A percentile compares a stretch with the other conserved stretches of the same genome.
Conservation (phyloP, 2,888 invertebrate genomes). For the Halictus ligatus region DNA sequence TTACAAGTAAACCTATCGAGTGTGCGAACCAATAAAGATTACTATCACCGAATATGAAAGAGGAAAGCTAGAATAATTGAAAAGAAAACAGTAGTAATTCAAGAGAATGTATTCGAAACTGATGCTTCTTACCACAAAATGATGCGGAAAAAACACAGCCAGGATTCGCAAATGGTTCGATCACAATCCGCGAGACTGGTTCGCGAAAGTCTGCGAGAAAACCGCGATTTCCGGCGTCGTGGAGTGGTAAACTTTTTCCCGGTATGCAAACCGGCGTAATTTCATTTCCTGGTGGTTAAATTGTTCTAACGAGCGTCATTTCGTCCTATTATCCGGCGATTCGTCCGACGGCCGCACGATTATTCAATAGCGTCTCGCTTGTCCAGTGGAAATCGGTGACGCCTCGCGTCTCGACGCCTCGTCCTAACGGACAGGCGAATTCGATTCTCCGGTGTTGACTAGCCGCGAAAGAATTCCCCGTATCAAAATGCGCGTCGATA, state of each 20-base stretch:
- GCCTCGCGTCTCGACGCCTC: background rate
- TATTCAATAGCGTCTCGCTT: conserved; percentile 3
- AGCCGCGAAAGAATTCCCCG: conserved; percentile 12
- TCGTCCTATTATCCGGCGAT: conserved; percentile 17
- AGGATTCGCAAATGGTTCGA: background rate
- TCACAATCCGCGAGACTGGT: background rate
- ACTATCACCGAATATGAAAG: no score
- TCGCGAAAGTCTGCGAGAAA: background rate
- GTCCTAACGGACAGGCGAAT: background rate
- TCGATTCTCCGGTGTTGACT: background rate
- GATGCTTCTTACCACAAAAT: background rate
- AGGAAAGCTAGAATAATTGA: background rate
- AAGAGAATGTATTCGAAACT: background rate
- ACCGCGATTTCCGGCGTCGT: background rate
- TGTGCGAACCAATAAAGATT: no score
- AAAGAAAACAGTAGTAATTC: background rate
- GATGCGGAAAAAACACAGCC: background rate
- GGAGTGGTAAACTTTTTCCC: background rate
- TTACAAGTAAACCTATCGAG: no score
- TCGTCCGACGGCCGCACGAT: background rate
- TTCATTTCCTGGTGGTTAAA: conserved; percentile 3
- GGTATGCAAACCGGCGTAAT: conserved; percentile 9
- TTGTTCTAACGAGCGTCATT: conserved; percentile 25
- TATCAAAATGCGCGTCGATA: conserved; percentile 31
- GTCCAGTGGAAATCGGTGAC: background rate